Evolutionary conservation across 2,888 invertebrate genomes (phyloP), one percentile per base, ranked within the genome.

Genomic region (Marasmarcha lunaedactyla): DNA sequence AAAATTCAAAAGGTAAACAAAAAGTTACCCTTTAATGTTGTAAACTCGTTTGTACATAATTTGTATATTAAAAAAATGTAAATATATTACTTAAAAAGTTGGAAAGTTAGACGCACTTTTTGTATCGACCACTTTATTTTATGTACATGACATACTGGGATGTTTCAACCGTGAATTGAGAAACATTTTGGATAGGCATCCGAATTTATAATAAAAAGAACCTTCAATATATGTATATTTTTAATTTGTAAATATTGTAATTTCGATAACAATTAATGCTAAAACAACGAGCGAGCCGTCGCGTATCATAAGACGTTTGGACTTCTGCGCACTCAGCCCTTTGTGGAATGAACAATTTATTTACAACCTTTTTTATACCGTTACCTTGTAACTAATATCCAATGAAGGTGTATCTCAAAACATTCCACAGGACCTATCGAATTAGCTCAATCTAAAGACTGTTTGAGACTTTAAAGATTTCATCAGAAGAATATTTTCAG

Each of bases 381-480:
- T 20, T 5, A 7, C 20, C 20, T 20, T n/a, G n/a, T n/a, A n/a
- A n/a, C n/a, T n/a, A n/a, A n/a, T n/a, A 20, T 20, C 7, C 20
- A 20, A 7, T 20, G 20, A 20, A 58, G 58, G 57, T 67, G 63
- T 58, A 63, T 57, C 63, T 57, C 57, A 49, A 61, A 59, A 77
- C 79, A 79, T 79, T 83, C 81, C 81, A 76, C 71, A 63, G 64
- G 63, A 70, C 69, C 70, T 59, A 69, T 66, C 69, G 65, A 68
- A 70, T 77, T 71, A 77, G 81, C 77, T 81, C 78, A 78, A 77
- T 64, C 67, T 52, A 69, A 79, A 81, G 83, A 83, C 83, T 83
- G 81, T 71, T 64, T 57, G 72, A 71, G 69, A 78, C 71, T 76
- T 72, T 56, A 65, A 59, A 59, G 49, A 54, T 49, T 59, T 13